phyloP scores from a whole-genome alignment of 2,797 vertebrate genomes.

The Buphagus erythrorhynchus region DNA sequence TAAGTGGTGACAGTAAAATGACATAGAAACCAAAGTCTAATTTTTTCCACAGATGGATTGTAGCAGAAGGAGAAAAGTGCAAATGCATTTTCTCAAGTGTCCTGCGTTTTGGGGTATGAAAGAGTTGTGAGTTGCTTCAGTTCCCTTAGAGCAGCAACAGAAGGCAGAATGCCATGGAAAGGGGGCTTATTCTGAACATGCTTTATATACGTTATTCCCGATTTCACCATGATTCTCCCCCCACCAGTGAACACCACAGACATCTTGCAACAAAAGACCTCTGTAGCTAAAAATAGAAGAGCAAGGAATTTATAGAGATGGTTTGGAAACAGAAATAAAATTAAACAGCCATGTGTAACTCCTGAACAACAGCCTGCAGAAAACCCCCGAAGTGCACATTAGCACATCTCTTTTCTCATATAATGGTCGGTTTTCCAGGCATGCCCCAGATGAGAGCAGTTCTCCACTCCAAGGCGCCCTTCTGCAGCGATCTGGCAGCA shows the following conservation, averaged over 20 bases:
- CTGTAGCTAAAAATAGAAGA: slow-evolving; percentile 24
- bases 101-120: slow-evolving; percentile 26
- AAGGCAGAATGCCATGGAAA: slow-evolving; percentile 17
- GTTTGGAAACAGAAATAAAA: slow-evolving; percentile 58
- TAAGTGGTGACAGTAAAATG: slow-evolving; percentile 40
- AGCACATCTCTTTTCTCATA: slow-evolving; percentile 35
- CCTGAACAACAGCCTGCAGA: slow-evolving; percentile 57
- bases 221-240: background rate
- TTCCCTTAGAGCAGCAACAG: slow-evolving; percentile 21
- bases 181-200: background rate
- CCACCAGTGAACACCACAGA: background rate
- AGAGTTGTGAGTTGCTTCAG: slow-evolving; percentile 18
- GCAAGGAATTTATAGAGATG: slow-evolving; percentile 41
- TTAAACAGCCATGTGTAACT: slow-evolving; percentile 34
- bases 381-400: slow-evolving; percentile 42
- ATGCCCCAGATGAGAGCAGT: background rate
- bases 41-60: slow-evolving; percentile 71
- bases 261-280: slow-evolving; percentile 25
- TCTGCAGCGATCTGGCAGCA: background rate
- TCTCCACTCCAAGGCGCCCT: background rate
- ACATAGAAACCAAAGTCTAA: slow-evolving; percentile 25
- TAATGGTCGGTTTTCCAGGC: slow-evolving; percentile 46
- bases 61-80: slow-evolving; percentile 54
- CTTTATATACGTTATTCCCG: background rate
- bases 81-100: slow-evolving; percentile 61